phyloP scores from a whole-genome alignment of 2,888 invertebrate genomes.

The Lasius fuliginosus region DNA sequence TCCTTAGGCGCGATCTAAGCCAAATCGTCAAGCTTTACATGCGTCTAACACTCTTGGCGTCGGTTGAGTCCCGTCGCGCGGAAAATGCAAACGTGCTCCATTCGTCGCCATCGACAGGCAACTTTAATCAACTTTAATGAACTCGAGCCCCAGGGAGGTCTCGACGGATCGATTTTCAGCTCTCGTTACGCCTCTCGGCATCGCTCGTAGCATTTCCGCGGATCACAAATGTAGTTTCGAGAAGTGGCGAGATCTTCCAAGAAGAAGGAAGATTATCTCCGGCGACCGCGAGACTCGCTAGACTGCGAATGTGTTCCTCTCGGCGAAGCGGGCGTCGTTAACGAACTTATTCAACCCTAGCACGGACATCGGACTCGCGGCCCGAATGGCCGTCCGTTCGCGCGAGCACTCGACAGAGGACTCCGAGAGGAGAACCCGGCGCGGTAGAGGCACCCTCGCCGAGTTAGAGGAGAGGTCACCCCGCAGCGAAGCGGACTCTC shows the following conservation, averaged over 20 bases:
- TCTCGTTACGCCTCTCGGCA: conserved; percentile 15
- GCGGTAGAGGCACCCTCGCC: conserved; percentile 57
- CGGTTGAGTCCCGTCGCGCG: not conserved
- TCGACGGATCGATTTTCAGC: conserved; percentile 29
- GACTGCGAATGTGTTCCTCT: not conserved
- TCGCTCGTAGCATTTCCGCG: conserved; percentile 24
- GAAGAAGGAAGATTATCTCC: not conserved
- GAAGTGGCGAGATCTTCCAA: not conserved
- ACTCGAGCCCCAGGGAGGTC: conserved; percentile 11
- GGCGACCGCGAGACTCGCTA: not conserved
- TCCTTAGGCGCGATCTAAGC: not conserved
- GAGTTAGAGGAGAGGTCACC: conserved; percentile 74
- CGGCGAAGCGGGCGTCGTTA: not conserved
- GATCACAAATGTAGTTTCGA: not conserved
- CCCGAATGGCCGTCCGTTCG: conserved; percentile 24
- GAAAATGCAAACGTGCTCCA: conserved; percentile 29
- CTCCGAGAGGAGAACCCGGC: conserved; percentile 52
- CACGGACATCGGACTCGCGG: not conserved
- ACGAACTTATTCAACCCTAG: not conserved
- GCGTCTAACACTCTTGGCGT: not conserved
- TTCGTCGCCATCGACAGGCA: conserved; percentile 28
- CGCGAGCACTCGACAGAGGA: conserved; percentile 29
- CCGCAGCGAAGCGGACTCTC: conserved; percentile 83
- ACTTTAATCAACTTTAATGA: conserved; percentile 43
- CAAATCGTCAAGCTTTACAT: not conserved